Evolutionary conservation across 1,140 invertebrate genomes (phyloP).

Genomic region (Caenorhabditis briggsae): DNA sequence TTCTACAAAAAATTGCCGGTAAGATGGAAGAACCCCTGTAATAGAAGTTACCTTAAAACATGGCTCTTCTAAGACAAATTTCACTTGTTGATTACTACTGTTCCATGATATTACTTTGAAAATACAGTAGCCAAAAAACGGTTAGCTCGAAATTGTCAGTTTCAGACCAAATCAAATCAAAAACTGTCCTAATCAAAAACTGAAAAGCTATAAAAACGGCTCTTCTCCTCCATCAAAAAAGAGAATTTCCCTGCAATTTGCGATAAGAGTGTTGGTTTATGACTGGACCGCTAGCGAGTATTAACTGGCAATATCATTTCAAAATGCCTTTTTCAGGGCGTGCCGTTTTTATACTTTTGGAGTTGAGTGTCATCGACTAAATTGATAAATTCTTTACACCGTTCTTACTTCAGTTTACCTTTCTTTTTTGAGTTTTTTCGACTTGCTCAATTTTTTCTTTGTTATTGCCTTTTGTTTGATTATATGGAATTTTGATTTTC

Average conservation of each 20-base stretch:
- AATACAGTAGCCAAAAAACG: too few relatives aligned
- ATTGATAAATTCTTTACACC: constrained; percentile 1
- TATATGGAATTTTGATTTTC: too few relatives aligned
- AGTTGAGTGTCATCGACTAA: neutral
- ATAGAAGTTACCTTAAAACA: too few relatives aligned
- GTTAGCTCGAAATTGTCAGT: too few relatives aligned
- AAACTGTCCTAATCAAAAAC: too few relatives aligned
- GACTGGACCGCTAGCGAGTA: constrained; percentile 26
- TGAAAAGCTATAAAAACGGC: constrained; percentile 5
- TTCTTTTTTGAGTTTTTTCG: neutral
- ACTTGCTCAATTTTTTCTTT: neutral
- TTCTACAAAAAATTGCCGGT: too few relatives aligned
- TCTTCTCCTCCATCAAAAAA: neutral
- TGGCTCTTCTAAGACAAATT: too few relatives aligned
- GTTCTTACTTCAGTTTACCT: constrained; percentile 15
- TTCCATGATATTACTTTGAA: too few relatives aligned
- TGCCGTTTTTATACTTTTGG: constrained; percentile 41
- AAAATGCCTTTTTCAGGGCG: constrained; percentile 35
- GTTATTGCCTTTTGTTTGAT: neutral
- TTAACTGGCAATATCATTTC: constrained; percentile 48
- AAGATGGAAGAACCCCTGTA: too few relatives aligned
- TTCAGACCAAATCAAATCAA: too few relatives aligned
- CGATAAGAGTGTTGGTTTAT: constrained; percentile 43
- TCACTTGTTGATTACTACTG: too few relatives aligned
- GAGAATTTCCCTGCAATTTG: constrained; percentile 34